Base-by-base conservation (phyloP, 2,113 vertebrate species). In the Atractosteus spatula region DNA sequence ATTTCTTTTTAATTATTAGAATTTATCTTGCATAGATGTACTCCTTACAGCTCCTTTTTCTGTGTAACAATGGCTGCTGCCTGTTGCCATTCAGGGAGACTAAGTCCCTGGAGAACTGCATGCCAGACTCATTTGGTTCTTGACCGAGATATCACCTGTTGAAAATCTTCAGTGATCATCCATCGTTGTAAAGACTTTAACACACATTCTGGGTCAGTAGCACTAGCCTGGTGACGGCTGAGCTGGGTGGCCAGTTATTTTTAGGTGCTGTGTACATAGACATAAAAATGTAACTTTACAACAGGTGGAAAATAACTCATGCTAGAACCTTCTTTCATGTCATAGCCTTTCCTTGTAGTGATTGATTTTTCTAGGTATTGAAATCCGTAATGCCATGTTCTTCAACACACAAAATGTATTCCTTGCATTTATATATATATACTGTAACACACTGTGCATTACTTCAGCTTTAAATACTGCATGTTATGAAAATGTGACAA, bases 211-310 rank as follows among this genome's bases (percentile, higher is more conserved):
- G 4, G n/a, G 17, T 66, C 62, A 51, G 51, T 29, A 14, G 42
- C 8, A 41, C 2, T 45, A 14, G 56, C 63, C 55, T 45, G n/a
- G 56, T 44, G 17, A 56, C 68, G 66, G 69, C 47, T 55, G 62
- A 79, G 69, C 75, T 73, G 73, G 57, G 71, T 43, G 69, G 51
- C 3, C 13, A 17, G 65, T 62, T 79, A 79, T 79, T 79, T 80
- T 79, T 68, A 68, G 66, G 55, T 45, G 3, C 41, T 45, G 62
- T 45, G 29, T 45, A 14, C 14, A 16, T 57, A 68, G 65, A 71
- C 8, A n/a, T 66, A 59, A 73, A 55, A 59, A 59, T 57, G 66
- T 55, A 2, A 17, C 56, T 65, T 41, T 59, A 14, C 41, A 75
- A 74, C 78, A 77, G 73, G 71, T 78, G 77, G 55, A 67, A 13